Percentiles rank a stretch among this genome's conserved stretches.
Evolutionary conservation across 2,888 invertebrate species (phyloP).

Genomic region (Drosophila yooni): DNA sequence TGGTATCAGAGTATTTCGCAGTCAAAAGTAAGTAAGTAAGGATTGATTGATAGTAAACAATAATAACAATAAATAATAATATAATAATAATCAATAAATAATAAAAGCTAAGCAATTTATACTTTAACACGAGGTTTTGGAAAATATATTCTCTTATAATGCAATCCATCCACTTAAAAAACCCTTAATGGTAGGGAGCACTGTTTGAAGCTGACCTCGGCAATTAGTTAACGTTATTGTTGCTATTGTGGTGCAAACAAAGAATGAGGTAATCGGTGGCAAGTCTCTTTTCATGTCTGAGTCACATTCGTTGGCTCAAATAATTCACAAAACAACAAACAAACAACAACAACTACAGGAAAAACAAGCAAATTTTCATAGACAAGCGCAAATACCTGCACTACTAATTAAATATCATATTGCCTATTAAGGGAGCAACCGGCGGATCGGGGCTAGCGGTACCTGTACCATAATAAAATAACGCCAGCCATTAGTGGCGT

Average conservation of each 20-base stretch:
- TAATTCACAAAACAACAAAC: background rate
- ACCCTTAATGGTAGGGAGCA: background rate
- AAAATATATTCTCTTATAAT: background rate
- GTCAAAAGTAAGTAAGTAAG: background rate
- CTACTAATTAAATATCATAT: constrained; percentile 1
- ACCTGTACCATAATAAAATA: constrained; percentile 5
- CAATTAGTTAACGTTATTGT: background rate
- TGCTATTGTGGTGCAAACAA: background rate
- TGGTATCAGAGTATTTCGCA: too few species aligned
- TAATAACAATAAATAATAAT: too few species aligned
- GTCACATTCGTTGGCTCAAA: constrained; percentile 19
- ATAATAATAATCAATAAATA: too few species aligned
- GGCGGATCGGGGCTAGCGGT: background rate
- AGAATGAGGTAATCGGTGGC: constrained; percentile 7
- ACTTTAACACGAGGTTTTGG: background rate
- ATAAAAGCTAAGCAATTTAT: background rate
- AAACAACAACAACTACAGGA: background rate
- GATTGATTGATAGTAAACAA: background rate
- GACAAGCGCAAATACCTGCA: constrained; percentile 1
- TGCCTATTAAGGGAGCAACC: background rate
- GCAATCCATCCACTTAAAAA: background rate
- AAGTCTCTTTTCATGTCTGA: constrained; percentile 32
- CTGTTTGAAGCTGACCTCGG: background rate
- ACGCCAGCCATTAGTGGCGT: constrained; percentile 34
- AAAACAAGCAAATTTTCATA: background rate